phyloP scores from a whole-genome alignment of 2,888 invertebrate genomes.

The Acanthosepion esculentum region DNA sequence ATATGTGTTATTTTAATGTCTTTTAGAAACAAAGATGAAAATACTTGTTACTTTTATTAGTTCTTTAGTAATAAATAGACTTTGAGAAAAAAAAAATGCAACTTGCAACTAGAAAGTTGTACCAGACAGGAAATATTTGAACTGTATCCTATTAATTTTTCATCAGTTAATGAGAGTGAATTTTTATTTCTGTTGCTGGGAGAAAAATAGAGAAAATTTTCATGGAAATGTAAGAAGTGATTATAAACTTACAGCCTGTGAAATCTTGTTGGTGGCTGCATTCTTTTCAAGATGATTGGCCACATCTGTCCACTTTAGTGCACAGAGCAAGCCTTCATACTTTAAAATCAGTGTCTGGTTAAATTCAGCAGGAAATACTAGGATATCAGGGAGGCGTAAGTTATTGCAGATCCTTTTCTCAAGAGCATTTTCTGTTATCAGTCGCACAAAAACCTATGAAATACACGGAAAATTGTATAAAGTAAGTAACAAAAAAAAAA shows the following conservation, averaged over 20 bases:
- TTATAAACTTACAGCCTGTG: slow-evolving; percentile 15
- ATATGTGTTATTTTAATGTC: no score
- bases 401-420: background rate
- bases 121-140: no score
- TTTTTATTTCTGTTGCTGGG: no score
- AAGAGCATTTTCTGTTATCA: background rate
- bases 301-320: background rate
- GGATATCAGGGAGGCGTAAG: background rate
- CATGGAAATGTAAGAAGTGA: background rate
- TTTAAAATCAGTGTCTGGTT: background rate
- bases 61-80: no score
- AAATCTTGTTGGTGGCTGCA: background rate
- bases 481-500: no score
- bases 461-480: background rate
- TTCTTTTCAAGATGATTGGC: background rate
- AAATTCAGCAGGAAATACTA: background rate
- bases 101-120: no score
- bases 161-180: no score
- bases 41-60: no score
- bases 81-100: no score
- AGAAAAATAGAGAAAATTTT: no score
- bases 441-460: background rate
- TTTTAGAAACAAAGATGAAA: no score
- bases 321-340: background rate
- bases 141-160: no score